phyloP scores from a whole-genome alignment of 2,113 vertebrate species.

The Rutilus rutilus region DNA sequence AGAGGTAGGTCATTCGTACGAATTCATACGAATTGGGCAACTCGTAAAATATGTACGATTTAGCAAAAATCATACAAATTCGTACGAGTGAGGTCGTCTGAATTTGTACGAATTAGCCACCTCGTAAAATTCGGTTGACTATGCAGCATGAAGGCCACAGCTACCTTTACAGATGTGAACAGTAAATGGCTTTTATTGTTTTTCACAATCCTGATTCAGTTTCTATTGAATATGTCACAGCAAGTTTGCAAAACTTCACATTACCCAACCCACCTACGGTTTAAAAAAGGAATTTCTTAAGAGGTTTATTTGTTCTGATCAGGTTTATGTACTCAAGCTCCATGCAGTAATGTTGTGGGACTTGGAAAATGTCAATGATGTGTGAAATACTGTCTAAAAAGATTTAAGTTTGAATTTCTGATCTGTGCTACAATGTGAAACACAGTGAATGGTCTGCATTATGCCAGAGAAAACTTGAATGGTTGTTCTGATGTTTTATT shows the following conservation, averaged over 20 bases:
- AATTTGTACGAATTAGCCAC: too few relatives aligned
- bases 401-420: neutral
- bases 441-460: neutral
- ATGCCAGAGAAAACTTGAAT: neutral
- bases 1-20: too few relatives aligned
- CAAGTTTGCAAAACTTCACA: neutral
- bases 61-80: too few relatives aligned
- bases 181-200: neutral
- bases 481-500: neutral
- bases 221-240: neutral
- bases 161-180: neutral
- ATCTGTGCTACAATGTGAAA: neutral
- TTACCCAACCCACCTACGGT: neutral
- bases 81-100: too few relatives aligned
- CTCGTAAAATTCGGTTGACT: too few relatives aligned
- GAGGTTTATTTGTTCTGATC: constrained; percentile 27
- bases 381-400: neutral
- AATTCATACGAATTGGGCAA: too few relatives aligned
- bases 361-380: constrained; percentile 14
- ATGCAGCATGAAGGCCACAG: neutral
- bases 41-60: too few relatives aligned
- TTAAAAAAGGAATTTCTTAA: constrained; percentile 34
- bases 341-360: constrained; percentile 1
- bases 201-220: neutral
- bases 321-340: neutral